A percentile compares a stretch with the other conserved stretches of the same genome.
phyloP scores from a whole-genome alignment of 2,888 invertebrate species.

The Dryobota labecula region DNA sequence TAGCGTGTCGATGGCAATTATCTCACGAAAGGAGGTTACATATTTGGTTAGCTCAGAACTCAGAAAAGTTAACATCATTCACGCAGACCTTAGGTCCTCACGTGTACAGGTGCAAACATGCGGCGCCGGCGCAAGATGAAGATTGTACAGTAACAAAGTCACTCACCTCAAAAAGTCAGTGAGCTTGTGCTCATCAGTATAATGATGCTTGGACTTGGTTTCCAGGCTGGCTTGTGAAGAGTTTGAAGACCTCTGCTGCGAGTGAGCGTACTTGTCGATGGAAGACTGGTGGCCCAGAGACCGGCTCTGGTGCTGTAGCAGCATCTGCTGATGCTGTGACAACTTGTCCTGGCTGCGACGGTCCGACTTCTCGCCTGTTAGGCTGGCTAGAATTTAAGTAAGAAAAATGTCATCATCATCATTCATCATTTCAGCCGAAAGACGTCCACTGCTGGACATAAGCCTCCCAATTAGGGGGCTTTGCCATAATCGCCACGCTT shows the following conservation, averaged over 20 bases:
- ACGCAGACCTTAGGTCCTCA: neutral
- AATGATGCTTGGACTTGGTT: conserved; percentile 86
- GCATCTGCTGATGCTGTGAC: conserved; percentile 92
- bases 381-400: conserved; percentile 73
- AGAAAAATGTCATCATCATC: neutral
- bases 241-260: conserved; percentile 87
- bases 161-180: conserved; percentile 92
- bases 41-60: neutral
- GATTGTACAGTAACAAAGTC: neutral
- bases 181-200: conserved; percentile 92
- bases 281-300: conserved; percentile 90
- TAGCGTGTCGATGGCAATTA: neutral
- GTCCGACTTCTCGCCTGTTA: conserved; percentile 84
- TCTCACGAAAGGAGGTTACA: neutral
- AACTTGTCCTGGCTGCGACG: conserved; percentile 87
- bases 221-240: conserved; percentile 80
- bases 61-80: neutral
- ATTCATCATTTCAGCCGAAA: too few relatives aligned
- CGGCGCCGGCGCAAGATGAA: neutral
- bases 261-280: conserved; percentile 91
- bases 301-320: conserved; percentile 92
- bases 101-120: neutral
- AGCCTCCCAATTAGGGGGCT: too few relatives aligned
- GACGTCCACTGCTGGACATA: too few relatives aligned
- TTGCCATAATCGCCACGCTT: too few relatives aligned